Evolutionary conservation across 2,888 invertebrate genomes (phyloP), one percentile per base, ranked within the genome.

Genomic region (Neria commutata): DNA sequence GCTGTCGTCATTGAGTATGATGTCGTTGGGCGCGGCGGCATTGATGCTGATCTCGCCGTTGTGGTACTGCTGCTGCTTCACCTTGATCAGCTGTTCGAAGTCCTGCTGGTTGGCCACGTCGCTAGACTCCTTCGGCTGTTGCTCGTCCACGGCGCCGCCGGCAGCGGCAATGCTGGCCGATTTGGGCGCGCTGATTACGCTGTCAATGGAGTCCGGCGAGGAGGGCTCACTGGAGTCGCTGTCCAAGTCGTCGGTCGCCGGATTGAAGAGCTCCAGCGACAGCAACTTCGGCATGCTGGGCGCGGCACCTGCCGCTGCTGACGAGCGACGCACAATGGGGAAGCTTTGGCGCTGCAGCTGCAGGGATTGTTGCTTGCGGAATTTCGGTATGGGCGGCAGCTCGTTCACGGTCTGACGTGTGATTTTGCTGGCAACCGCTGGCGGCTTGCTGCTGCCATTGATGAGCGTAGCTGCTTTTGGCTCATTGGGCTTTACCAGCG

Each of bases 191-290:
- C 90, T 91, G 66, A 93, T 92, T 1, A 94, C 93, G 73, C 92
- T 92, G 69, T 92, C 92, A 1, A 91, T 88, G 2, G 93, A 93
- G 76, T 93, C 93, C 2, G 94, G 93, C 0, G 94, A 93, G 0
- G 93, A 93, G 11, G 82, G 79, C 11, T 92, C 91, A 72, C 92
- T 92, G 0, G 92, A 93, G 77, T 94, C 94, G 72, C 93, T 94
- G 77, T 94, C 94, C 79, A 93, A 86, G 72, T 95, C 94, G 75
- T 95, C 94, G 5, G 91, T 92, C 74, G 93, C 94, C 1, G 94
- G 94, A 82, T 95, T 94, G 74, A 93, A 95, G 3, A 94, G 83
- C 74, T 94, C 94, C 57, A 94, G 80, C 1, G 92, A 89, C 74
- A 93, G 84, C 16, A 94, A 82, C 64, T 91, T 89, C 0, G 92